These are phyloP conservation scores for Natator depressus DNA, from an alignment of 2,113 vertebrate genomes.

Conservation along the genomic window DNA sequence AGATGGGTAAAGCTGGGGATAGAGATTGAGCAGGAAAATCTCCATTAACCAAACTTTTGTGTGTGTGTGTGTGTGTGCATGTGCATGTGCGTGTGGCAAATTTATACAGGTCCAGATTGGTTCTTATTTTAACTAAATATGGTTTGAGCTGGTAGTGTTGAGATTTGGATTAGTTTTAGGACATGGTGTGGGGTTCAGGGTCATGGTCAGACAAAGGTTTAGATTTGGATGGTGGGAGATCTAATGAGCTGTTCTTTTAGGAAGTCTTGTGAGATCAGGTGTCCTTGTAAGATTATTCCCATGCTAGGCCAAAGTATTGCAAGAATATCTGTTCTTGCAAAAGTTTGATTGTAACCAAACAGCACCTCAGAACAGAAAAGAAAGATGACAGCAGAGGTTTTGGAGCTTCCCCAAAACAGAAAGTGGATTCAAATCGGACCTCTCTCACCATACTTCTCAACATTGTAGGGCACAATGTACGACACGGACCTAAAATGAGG, in stretches of 20 bases:
- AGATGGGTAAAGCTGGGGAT: background rate
- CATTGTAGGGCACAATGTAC: background rate
- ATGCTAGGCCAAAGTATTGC: background rate
- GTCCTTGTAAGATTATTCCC: background rate
- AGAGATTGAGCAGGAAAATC: background rate
- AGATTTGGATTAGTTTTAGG: background rate
- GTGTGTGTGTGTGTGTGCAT: too few species aligned
- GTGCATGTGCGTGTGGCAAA: too few species aligned
- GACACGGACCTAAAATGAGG: rapidly evolving
- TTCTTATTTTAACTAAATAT: background rate
- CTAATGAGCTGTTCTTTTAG: background rate
- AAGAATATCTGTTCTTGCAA: rapidly evolving
- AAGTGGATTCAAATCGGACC: background rate
- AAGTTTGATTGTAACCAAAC: background rate
- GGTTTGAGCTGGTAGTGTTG: background rate
- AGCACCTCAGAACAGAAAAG: background rate
- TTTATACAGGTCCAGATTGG: background rate
- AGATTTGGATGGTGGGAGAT: rapidly evolving
- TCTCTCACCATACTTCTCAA: background rate
- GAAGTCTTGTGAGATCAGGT: background rate
- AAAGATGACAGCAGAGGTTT: background rate
- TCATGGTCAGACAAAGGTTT: background rate
- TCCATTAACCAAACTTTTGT: background rate
- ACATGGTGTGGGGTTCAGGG: background rate
- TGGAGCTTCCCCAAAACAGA: background rate